These are phyloP conservation scores for Crossaster papposus DNA, from an alignment of 53 echinoderm and acorn worm species.

Conservation along the genomic window DNA sequence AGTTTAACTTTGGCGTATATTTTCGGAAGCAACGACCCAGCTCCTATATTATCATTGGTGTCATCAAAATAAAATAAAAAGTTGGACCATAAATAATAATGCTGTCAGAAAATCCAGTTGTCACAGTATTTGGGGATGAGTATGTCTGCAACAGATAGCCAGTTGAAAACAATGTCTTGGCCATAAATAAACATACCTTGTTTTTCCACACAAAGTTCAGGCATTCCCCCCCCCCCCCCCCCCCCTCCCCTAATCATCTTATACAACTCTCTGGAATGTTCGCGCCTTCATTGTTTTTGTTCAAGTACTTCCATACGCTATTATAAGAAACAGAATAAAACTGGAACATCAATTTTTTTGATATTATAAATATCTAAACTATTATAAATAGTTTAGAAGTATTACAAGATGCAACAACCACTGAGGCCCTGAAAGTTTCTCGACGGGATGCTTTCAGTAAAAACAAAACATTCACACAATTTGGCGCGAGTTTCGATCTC, in stretches of 20 bases:
- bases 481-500: conserved; percentile 32
- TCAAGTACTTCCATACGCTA: background rate
- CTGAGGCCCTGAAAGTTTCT: background rate
- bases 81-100: no score
- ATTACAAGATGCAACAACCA: background rate
- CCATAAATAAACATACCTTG: no score
- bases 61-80: no score
- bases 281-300: background rate
- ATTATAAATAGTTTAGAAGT: background rate
- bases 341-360: background rate
- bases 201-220: no score
- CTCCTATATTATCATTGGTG: background rate
- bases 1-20: no score
- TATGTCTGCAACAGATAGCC: no score
- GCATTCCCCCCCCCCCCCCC: no score
- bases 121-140: no score
- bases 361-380: background rate
- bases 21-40: background rate
- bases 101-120: no score
- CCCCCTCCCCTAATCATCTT: no score
- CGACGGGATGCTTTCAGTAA: background rate
- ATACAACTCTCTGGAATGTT: no score
- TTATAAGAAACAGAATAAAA: background rate
- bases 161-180: no score
- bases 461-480: background rate